A percentile compares a stretch with the other conserved stretches of the same genome.
These are phyloP conservation scores for Camarhynchus parvulus DNA, from an alignment of 2,113 vertebrate genomes.

Conservation along the genomic window DNA sequence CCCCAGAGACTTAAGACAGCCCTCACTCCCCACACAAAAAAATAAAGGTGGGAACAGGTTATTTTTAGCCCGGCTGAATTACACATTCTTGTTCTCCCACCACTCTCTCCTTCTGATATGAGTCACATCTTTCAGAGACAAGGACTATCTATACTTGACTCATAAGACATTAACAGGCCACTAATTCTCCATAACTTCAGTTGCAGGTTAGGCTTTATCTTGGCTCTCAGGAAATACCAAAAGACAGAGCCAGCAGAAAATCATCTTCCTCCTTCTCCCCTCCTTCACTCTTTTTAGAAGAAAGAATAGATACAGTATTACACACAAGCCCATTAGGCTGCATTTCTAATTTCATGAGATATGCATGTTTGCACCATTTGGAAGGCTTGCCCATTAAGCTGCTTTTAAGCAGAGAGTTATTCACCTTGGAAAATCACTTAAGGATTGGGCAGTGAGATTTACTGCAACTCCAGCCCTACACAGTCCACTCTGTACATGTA, in stretches of 20 bases:
- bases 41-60: slow-evolving; percentile 5
- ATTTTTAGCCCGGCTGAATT: slow-evolving; percentile 22
- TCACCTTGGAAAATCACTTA: background rate
- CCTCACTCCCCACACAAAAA: background rate
- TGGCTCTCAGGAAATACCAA: background rate
- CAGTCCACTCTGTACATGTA: background rate
- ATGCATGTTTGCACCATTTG: background rate
- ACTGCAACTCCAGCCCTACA: background rate
- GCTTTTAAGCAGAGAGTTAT: background rate
- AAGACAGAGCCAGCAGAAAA: background rate
- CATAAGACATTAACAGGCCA: background rate
- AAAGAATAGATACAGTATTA: background rate
- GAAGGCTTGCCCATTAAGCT: background rate
- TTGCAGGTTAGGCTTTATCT: background rate
- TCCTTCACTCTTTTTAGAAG: background rate
- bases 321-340: background rate
- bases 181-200: background rate
- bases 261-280: background rate
- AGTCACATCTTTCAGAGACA: slow-evolving; percentile 36
- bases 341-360: background rate
- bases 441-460: background rate
- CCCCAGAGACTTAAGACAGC: background rate
- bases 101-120: slow-evolving; percentile 20
- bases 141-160: slow-evolving; percentile 1
- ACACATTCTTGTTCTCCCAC: slow-evolving; percentile 37